These are phyloP conservation scores for Hipposideros larvatus DNA, from an alignment of 2,797 vertebrate genomes.

Conservation along the genomic window DNA sequence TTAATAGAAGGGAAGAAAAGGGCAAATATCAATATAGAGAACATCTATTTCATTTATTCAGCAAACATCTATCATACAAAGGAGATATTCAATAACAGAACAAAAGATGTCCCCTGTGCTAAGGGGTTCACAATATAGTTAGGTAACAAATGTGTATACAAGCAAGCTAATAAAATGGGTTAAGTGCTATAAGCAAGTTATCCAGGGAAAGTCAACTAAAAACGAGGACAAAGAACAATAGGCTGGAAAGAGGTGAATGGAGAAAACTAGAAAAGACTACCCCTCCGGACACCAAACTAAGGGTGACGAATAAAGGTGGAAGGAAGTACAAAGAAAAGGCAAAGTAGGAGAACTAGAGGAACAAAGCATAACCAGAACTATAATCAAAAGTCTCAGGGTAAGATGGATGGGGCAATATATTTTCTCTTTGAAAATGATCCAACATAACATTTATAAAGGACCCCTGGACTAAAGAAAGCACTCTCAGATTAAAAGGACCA, in stretches of 20 bases:
- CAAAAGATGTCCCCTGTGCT: constrained; percentile 6
- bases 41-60: constrained; percentile 48
- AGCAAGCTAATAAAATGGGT: constrained; percentile 48
- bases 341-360: not conserved
- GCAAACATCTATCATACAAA: not conserved
- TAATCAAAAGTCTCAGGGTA: constrained; percentile 21
- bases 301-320: not conserved
- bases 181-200: not conserved
- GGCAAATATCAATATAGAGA: not conserved
- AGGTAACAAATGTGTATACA: constrained; percentile 25
- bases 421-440: constrained; percentile 14
- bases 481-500: constrained; percentile 41
- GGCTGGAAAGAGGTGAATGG: not conserved
- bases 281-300: constrained; percentile 22
- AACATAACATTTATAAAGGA: constrained; percentile 16
- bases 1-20: not conserved
- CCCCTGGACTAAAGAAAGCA: not conserved
- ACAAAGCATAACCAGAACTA: constrained; percentile 21
- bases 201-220: constrained; percentile 10
- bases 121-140: not conserved
- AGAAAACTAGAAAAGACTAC: not conserved
- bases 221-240: not conserved
- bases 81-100: not conserved
- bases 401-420: not conserved
- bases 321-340: not conserved